A percentile compares a stretch with the other conserved stretches of the same genome.
phyloP scores from a whole-genome alignment of 2,888 invertebrate genomes.

The Eupithecia vulgata region DNA sequence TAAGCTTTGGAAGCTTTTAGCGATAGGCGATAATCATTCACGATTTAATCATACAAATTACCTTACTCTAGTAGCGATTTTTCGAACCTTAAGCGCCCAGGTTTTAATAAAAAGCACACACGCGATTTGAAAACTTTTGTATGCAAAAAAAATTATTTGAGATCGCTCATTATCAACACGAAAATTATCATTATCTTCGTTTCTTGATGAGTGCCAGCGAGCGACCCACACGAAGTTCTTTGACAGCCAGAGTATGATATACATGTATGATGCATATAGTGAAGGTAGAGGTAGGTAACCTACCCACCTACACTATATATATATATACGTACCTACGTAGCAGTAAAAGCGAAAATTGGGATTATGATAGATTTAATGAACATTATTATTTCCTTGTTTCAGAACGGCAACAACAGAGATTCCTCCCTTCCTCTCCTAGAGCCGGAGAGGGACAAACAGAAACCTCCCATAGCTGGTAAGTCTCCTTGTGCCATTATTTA shows the following conservation, averaged over 20 bases:
- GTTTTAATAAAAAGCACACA: background rate
- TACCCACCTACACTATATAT: no score
- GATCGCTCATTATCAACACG: background rate
- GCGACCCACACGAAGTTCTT: no score
- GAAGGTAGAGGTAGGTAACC: no score
- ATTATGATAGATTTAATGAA: background rate
- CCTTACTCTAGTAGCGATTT: background rate
- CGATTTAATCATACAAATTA: background rate
- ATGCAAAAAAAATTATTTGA: background rate
- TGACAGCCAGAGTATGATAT: no score
- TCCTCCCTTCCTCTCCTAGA: slow-evolving; percentile 72
- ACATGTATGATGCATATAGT: no score
- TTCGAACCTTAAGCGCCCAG: background rate
- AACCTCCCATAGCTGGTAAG: slow-evolving; percentile 79
- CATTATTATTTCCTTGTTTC: slow-evolving; percentile 33
- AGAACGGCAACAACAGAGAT: slow-evolving; percentile 45
- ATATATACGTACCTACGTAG: no score
- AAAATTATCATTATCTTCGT: background rate
- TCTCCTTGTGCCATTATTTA: background rate
- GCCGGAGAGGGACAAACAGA: slow-evolving; percentile 67
- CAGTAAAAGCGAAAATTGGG: no score
- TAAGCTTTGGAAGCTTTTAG: background rate
- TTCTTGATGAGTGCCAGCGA: no score
- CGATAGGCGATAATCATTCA: no score
- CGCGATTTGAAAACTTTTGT: slow-evolving; percentile 30